Percentiles rank a stretch among this genome's conserved stretches.
phyloP scores from a whole-genome alignment of 1,140 invertebrate species.

The Cydia strobilella region DNA sequence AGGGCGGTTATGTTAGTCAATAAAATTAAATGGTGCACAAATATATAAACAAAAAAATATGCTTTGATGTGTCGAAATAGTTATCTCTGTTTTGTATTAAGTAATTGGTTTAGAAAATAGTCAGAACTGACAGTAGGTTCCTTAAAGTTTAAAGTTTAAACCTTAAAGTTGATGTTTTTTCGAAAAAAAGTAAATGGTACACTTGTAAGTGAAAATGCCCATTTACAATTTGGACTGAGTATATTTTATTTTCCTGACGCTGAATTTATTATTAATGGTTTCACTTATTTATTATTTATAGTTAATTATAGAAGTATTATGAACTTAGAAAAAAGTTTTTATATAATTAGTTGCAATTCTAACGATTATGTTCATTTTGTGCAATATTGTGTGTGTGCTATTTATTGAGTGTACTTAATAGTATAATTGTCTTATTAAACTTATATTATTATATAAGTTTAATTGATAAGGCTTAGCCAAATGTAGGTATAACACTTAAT shows the following conservation, averaged over 20 bases:
- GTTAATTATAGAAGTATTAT: neutral
- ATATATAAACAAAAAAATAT: neutral
- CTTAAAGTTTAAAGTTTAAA: no score
- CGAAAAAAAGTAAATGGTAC: no score
- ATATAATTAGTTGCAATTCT: slow-evolving; percentile 1
- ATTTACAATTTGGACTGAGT: no score
- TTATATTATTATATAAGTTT: slow-evolving; percentile 38
- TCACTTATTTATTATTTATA: no score
- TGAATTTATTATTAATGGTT: no score
- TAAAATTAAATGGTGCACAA: slow-evolving; percentile 9
- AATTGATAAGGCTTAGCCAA: slow-evolving; percentile 43
- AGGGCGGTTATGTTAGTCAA: neutral
- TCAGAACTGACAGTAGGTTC: no score
- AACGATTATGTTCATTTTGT: slow-evolving; percentile 22
- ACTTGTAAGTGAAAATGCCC: no score
- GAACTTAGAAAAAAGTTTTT: no score
- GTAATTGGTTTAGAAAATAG: neutral
- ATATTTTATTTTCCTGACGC: no score
- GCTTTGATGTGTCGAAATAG: neutral
- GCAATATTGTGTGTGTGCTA: slow-evolving; percentile 30
- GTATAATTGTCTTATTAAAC: slow-evolving; percentile 22
- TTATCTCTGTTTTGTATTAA: neutral
- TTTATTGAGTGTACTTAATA: slow-evolving; percentile 18
- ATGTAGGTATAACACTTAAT: slow-evolving; percentile 36
- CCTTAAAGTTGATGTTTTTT: no score